phyloP scores from a whole-genome alignment of 2,797 vertebrate genomes.

The Protosalanx chinensis region DNA sequence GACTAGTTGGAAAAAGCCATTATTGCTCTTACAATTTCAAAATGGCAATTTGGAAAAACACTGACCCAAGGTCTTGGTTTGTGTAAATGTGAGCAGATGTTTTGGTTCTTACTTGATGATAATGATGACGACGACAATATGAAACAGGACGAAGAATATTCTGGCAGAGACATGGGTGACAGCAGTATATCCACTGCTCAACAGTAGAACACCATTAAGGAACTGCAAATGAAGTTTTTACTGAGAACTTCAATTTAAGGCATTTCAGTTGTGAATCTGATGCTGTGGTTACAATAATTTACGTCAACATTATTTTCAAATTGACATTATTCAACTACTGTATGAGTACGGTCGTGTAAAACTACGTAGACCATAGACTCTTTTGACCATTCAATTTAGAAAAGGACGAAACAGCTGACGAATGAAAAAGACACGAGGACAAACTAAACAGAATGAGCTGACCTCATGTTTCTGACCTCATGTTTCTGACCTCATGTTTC shows the following conservation, averaged over 20 bases:
- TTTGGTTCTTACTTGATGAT: conserved; percentile 86
- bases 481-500: background rate
- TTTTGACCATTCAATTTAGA: background rate
- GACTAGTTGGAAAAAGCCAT: background rate
- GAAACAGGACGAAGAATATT: conserved; percentile 88
- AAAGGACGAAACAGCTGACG: background rate
- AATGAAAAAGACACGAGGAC: background rate
- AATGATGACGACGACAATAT: conserved; percentile 87
- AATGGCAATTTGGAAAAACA: no score
- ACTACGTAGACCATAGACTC: background rate
- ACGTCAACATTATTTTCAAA: no score
- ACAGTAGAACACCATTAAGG: conserved; percentile 74
- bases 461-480: background rate
- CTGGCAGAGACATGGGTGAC: conserved; percentile 80
- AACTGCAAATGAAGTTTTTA: conserved; percentile 19
- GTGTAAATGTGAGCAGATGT: background rate
- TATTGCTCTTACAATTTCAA: no score
- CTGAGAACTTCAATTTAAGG: no score
- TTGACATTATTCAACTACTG: no score
- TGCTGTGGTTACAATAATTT: no score
- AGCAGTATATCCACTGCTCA: conserved; percentile 80
- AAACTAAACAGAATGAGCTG: background rate
- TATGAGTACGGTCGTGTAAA: no score
- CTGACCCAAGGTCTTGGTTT: background rate
- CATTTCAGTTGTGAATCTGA: no score